Conservation (phyloP, 2,113 vertebrate genomes). For the Cacatua alba region DNA sequence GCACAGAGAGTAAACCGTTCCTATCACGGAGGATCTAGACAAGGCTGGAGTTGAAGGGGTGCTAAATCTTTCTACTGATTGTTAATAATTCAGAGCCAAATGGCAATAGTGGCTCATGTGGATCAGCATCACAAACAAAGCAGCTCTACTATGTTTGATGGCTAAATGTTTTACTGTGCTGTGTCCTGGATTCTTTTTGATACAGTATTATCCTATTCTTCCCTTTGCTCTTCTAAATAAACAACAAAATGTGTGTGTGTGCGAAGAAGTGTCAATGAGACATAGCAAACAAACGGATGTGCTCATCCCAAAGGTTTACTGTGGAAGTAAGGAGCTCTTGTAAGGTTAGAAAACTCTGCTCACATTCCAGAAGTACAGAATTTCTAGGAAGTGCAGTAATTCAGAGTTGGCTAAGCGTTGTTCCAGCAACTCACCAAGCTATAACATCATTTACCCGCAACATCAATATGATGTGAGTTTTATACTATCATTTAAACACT, state of each 20-base stretch:
- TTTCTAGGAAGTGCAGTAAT: slow-evolving; percentile 53
- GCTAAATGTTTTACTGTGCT: slow-evolving; percentile 55
- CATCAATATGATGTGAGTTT: slow-evolving; percentile 48
- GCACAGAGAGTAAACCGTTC: slow-evolving; percentile 63
- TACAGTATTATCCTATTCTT: slow-evolving; percentile 45
- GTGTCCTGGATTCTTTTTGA: slow-evolving; percentile 60
- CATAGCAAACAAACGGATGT: slow-evolving; percentile 12
- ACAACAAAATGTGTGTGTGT: background rate
- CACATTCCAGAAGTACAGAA: background rate
- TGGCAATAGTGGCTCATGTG: slow-evolving; percentile 67
- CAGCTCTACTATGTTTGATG: slow-evolving; percentile 54
- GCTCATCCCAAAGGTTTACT: background rate
- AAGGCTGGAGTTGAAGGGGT: slow-evolving; percentile 67
- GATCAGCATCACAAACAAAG: slow-evolving; percentile 71
- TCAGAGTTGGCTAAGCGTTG: slow-evolving; percentile 20
- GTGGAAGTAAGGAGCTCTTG: slow-evolving; percentile 5
- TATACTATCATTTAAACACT: slow-evolving; percentile 34
- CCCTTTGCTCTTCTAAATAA: slow-evolving; percentile 55
- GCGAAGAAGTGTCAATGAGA: background rate
- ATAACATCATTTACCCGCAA: background rate
- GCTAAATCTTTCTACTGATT: slow-evolving; percentile 71
- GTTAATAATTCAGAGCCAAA: slow-evolving; percentile 81
- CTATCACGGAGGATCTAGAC: slow-evolving; percentile 64
- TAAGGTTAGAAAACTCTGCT: background rate
- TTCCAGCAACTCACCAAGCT: slow-evolving; percentile 7